A percentile compares a stretch with the other conserved stretches of the same genome.
phyloP scores from a whole-genome alignment of 2,113 vertebrate species.

The Melospiza melodia region DNA sequence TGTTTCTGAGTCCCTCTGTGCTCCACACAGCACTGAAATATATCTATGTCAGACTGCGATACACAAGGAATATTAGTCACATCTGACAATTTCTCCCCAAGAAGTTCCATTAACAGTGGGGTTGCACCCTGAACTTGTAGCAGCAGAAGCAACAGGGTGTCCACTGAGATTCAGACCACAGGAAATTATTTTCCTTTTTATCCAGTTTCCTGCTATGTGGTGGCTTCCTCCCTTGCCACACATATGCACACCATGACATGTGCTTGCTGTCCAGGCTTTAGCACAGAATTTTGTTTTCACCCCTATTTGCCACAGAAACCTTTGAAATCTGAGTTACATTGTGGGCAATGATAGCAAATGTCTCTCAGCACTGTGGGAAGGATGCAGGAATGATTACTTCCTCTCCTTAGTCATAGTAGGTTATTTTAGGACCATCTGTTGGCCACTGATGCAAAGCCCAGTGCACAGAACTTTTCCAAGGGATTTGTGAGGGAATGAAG shows the following conservation, averaged over 20 bases:
- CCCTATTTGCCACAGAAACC: neutral
- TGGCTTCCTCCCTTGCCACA: neutral
- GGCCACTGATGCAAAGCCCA: neutral
- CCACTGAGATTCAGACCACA: neutral
- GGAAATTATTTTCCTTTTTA: constrained; percentile 1
- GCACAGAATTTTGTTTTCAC: neutral
- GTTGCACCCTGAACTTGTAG: neutral
- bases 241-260: neutral
- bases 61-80: neutral
- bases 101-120: neutral
- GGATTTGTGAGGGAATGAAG: neutral
- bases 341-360: neutral
- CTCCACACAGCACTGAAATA: neutral
- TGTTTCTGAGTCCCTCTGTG: neutral
- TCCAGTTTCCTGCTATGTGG: neutral
- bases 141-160: neutral
- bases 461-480: neutral
- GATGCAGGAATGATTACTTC: neutral
- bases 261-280: neutral
- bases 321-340: neutral
- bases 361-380: neutral
- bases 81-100: neutral
- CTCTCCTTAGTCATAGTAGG: neutral
- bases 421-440: constrained; percentile 25
- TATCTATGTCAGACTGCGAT: neutral